Conservation (phyloP, 2,888 invertebrate genomes). For the Troilus luridus region DNA sequence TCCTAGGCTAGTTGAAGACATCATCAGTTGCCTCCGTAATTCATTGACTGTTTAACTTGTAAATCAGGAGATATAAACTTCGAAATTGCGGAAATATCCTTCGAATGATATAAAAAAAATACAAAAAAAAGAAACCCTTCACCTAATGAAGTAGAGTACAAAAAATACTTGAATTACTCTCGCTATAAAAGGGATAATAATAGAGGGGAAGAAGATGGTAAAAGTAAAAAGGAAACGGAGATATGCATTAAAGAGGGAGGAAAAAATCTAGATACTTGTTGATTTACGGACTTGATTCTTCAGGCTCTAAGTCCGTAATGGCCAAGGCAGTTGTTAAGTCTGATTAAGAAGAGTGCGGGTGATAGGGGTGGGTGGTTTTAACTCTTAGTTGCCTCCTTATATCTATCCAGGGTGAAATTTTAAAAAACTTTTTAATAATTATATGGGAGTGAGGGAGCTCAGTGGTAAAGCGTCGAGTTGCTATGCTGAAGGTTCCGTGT, state of each 20-base stretch:
- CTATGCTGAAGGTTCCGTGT: too few species aligned
- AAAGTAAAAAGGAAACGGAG: slow-evolving; percentile 41
- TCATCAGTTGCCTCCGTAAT: not conserved
- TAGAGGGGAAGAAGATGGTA: slow-evolving; percentile 32
- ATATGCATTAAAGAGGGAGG: slow-evolving; percentile 29
- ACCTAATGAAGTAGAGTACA: slow-evolving; percentile 17
- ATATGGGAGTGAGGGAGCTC: too few species aligned
- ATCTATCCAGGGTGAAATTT: not conserved
- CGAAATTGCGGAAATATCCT: not conserved
- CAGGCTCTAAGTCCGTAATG: slow-evolving; percentile 20
- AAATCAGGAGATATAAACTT: not conserved
- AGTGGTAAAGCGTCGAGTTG: too few species aligned
- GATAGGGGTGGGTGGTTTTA: not conserved
- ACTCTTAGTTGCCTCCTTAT: not conserved
- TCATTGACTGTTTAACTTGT: not conserved
- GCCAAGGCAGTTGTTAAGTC: not conserved
- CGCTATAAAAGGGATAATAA: slow-evolving; percentile 34
- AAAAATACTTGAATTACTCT: slow-evolving; percentile 14
- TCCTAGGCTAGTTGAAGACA: not conserved
- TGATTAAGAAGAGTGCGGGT: not conserved
- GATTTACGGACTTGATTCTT: slow-evolving; percentile 37
- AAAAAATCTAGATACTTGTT: slow-evolving; percentile 33
- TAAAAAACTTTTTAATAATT: not conserved
- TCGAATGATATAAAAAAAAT: not conserved
- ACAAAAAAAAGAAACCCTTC: not conserved